Evolutionary conservation across 92 coral and sea anemone species (phyloP).

Genomic region (Pocillopora grandis): DNA sequence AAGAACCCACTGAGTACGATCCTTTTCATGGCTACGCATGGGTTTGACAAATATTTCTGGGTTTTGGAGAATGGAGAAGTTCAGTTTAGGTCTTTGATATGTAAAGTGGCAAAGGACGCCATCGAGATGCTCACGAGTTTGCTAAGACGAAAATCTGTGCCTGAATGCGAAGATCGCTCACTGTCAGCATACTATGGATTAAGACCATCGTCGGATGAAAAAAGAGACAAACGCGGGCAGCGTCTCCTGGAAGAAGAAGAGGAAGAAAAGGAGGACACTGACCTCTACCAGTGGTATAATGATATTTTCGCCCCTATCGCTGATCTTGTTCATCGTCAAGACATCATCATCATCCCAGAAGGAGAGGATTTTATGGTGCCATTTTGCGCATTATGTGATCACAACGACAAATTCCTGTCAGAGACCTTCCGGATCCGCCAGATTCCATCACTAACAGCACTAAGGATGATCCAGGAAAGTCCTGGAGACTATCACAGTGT

Average conservation of each 20-base stretch:
- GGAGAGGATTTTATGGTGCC: conserved; percentile 23
- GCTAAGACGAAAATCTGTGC: too few relatives aligned
- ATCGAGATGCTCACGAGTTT: not conserved
- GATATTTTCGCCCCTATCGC: conserved; percentile 16
- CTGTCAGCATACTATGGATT: not conserved
- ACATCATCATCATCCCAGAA: conserved; percentile 25
- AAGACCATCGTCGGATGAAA: not conserved
- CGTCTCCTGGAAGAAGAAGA: conserved; percentile 2
- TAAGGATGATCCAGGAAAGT: not conserved
- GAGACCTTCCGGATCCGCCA: conserved; percentile 29
- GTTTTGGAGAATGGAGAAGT: not conserved
- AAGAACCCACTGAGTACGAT: not conserved
- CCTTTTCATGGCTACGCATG: not conserved
- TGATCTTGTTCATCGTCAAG: not conserved
- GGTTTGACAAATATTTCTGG: not conserved
- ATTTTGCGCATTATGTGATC: conserved; percentile 4
- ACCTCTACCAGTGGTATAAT: not conserved
- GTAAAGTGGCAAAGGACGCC: too few relatives aligned
- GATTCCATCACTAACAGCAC: conserved; percentile 17
- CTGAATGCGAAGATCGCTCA: conserved; percentile 16
- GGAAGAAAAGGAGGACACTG: not conserved
- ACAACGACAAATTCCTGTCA: conserved; percentile 16
- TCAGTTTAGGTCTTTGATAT: too few relatives aligned
- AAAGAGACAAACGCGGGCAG: not conserved
- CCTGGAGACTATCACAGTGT: conserved; percentile 19